Evolutionary conservation across 2,113 vertebrate genomes (phyloP).

Genomic region (Leptobrachium leishanense): DNA sequence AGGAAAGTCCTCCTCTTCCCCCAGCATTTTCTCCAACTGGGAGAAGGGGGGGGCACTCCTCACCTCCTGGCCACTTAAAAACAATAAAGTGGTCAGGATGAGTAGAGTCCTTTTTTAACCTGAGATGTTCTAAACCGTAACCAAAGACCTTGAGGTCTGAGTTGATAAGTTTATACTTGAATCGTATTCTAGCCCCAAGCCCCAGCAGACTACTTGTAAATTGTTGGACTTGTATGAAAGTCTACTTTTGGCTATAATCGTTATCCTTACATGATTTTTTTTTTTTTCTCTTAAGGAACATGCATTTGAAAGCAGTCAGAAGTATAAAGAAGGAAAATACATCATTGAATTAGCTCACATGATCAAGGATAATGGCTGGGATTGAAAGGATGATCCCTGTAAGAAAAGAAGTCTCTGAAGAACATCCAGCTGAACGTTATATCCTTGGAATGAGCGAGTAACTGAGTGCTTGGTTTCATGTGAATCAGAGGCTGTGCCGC

Average conservation of each 20-base stretch:
- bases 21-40: too few relatives aligned
- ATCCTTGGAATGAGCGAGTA: constrained; percentile 74
- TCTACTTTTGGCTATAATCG: neutral
- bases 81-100: too few relatives aligned
- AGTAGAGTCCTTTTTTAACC: too few relatives aligned
- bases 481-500: constrained; percentile 71
- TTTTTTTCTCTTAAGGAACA: constrained; percentile 80
- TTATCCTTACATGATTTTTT: neutral
- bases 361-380: constrained; percentile 99
- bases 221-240: too few relatives aligned
- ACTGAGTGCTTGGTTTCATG: constrained; percentile 75
- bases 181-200: too few relatives aligned
- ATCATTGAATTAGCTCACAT: constrained; percentile 99
- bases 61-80: too few relatives aligned
- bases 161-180: too few relatives aligned
- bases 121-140: too few relatives aligned
- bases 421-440: constrained; percentile 70
- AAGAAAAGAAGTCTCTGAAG: constrained; percentile 62
- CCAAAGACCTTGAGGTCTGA: too few relatives aligned
- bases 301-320: constrained; percentile 97
- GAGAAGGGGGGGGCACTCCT: too few relatives aligned
- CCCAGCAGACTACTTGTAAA: too few relatives aligned
- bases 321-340: constrained; percentile 99
- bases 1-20: too few relatives aligned
- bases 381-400: constrained; percentile 69